Percentiles rank a stretch among this genome's conserved stretches.
phyloP scores from a whole-genome alignment of 2,113 vertebrate genomes.

The Gambusia affinis region DNA sequence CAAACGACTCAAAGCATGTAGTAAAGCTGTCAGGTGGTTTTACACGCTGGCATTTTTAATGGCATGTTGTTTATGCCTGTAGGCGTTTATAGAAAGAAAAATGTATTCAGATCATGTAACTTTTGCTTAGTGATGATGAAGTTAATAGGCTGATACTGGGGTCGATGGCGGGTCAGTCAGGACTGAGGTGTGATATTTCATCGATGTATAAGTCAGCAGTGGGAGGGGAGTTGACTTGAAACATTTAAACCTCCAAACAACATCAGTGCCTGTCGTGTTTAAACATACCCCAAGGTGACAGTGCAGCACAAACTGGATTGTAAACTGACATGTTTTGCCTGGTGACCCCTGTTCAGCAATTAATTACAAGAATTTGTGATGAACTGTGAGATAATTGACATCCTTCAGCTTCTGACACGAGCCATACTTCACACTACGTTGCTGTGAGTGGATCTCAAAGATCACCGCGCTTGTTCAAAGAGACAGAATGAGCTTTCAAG shows the following conservation, averaged over 20 bases:
- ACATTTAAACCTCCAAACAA: background rate
- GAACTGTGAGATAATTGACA: conserved; percentile 20
- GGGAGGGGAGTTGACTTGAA: background rate
- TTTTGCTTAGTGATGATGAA: conserved; percentile 41
- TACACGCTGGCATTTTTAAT: conserved; percentile 52
- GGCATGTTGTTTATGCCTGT: conserved; percentile 18
- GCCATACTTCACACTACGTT: conserved; percentile 22
- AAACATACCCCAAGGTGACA: background rate
- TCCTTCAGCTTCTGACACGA: conserved; percentile 33
- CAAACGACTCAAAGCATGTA: conserved; percentile 14
- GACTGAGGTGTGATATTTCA: conserved; percentile 31
- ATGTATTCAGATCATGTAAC: conserved; percentile 35
- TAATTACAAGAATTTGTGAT: conserved; percentile 22
- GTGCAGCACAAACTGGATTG: background rate
- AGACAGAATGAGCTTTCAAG: conserved; percentile 11
- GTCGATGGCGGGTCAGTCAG: conserved; percentile 34
- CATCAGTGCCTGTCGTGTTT: conserved; percentile 1
- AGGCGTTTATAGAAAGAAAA: conserved; percentile 17
- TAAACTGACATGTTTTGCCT: conserved; percentile 19
- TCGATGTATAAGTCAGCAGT: conserved; percentile 10
- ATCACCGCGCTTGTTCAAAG: conserved; percentile 7
- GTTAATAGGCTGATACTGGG: conserved; percentile 58
- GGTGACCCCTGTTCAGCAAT: conserved; percentile 7
- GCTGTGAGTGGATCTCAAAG: conserved; percentile 27
- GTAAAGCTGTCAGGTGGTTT: conserved; percentile 57